phyloP scores from a whole-genome alignment of 2,113 vertebrate species.

The Urocynchramus pylzowi region DNA sequence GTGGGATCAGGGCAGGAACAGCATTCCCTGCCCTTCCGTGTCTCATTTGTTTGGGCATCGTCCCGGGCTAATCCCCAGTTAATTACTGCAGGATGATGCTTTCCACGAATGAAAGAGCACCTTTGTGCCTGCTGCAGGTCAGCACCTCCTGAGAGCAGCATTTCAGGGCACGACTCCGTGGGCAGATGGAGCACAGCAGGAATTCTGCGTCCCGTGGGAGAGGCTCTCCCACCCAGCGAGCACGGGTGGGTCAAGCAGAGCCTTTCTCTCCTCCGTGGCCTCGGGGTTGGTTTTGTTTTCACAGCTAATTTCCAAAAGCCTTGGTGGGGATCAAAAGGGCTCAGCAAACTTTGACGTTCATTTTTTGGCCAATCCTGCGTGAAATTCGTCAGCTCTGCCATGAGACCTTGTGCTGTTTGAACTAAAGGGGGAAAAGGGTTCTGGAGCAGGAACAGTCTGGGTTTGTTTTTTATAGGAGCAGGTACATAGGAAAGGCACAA shows the following conservation, averaged over 20 bases:
- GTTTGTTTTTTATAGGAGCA: background rate
- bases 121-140: background rate
- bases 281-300: background rate
- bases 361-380: background rate
- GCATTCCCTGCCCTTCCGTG: background rate
- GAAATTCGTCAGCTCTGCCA: background rate
- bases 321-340: background rate
- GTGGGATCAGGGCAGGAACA: background rate
- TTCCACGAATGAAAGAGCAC: background rate
- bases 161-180: background rate
- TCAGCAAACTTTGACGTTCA: background rate
- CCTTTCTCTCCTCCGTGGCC: background rate
- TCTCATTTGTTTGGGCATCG: slow-evolving; percentile 43
- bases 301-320: background rate
- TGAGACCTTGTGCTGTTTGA: background rate
- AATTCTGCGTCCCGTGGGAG: background rate
- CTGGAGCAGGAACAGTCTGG: background rate
- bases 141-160: background rate
- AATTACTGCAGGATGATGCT: slow-evolving; percentile 33
- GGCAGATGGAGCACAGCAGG: background rate
- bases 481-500: background rate
- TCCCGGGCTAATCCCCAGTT: slow-evolving; percentile 42
- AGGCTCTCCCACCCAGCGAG: background rate
- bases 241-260: background rate
- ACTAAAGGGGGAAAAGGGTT: background rate